Evolutionary conservation across 2,888 invertebrate species (phyloP).

Genomic region (Congeria kusceri): DNA sequence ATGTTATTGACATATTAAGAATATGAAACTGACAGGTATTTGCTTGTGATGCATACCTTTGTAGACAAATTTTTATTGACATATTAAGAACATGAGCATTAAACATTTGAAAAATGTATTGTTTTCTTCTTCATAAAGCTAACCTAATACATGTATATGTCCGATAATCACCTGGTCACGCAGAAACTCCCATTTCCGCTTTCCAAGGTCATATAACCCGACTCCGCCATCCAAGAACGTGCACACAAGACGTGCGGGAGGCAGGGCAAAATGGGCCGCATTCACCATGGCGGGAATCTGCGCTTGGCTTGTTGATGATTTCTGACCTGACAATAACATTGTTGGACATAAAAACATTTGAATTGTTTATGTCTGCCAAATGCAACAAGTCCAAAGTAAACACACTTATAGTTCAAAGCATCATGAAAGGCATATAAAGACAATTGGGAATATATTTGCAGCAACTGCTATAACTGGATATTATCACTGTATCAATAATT

Average conservation of each 20-base stretch:
- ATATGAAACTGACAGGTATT: too few species aligned
- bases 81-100: background rate
- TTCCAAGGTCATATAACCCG: conserved; percentile 85
- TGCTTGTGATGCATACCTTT: too few species aligned
- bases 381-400: too few species aligned
- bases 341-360: background rate
- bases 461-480: too few species aligned
- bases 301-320: conserved; percentile 77
- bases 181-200: conserved; percentile 85
- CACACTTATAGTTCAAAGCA: too few species aligned
- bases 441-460: too few species aligned
- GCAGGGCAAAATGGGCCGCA: conserved; percentile 76
- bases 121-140: too few species aligned
- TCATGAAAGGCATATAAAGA: too few species aligned
- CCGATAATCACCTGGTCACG: conserved; percentile 83
- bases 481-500: too few species aligned
- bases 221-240: conserved; percentile 86
- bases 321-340: conserved; percentile 17
- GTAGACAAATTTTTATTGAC: background rate
- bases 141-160: too few species aligned
- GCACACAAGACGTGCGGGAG: conserved; percentile 82
- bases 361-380: too few species aligned
- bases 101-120: background rate
- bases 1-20: too few species aligned
- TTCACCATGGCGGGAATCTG: conserved; percentile 64